Conservation (phyloP, 2,113 vertebrate species). For the Potamarius usumacintae region DNA sequence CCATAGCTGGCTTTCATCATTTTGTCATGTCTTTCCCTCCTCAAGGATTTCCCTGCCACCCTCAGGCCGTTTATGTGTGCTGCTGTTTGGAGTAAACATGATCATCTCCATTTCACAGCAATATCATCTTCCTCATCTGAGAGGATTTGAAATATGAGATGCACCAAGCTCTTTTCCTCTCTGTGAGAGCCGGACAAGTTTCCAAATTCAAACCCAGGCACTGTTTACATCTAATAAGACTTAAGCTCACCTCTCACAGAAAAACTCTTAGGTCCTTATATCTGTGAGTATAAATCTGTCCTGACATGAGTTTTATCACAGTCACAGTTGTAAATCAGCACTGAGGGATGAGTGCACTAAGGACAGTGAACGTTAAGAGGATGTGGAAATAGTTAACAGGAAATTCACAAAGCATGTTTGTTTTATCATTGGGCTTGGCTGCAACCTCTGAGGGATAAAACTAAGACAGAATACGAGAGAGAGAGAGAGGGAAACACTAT, state of each 20-base stretch:
- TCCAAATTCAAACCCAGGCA: slow-evolving; percentile 50
- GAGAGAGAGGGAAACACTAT: slow-evolving; percentile 22
- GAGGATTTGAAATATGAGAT: slow-evolving; percentile 65
- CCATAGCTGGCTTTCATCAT: slow-evolving; percentile 17
- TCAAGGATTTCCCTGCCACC: slow-evolving; percentile 56
- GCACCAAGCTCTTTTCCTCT: slow-evolving; percentile 37
- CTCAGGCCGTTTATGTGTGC: slow-evolving; percentile 48
- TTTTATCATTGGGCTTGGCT: slow-evolving; percentile 41
- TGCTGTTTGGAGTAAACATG: slow-evolving; percentile 66
- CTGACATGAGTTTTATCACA: slow-evolving; percentile 21
- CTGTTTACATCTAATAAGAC: slow-evolving; percentile 43
- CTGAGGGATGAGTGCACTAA: slow-evolving; percentile 14
- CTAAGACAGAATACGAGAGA: slow-evolving; percentile 4
- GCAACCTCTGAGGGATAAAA: slow-evolving; percentile 37
- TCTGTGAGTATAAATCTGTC: slow-evolving; percentile 21
- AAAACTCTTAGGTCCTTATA: slow-evolving; percentile 15
- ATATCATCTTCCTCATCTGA: slow-evolving; percentile 59
- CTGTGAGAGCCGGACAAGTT: slow-evolving; percentile 40
- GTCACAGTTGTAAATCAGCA: slow-evolving; percentile 16
- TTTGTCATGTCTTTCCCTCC: slow-evolving; percentile 51
- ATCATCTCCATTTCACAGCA: slow-evolving; percentile 51
- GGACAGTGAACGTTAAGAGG: slow-evolving; percentile 1
- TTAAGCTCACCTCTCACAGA: slow-evolving; percentile 32
- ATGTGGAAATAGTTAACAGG: slow-evolving; percentile 41
- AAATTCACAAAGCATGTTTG: slow-evolving; percentile 19